phyloP scores from a whole-genome alignment of 2,888 invertebrate genomes.

The Diachrysia chrysitis region DNA sequence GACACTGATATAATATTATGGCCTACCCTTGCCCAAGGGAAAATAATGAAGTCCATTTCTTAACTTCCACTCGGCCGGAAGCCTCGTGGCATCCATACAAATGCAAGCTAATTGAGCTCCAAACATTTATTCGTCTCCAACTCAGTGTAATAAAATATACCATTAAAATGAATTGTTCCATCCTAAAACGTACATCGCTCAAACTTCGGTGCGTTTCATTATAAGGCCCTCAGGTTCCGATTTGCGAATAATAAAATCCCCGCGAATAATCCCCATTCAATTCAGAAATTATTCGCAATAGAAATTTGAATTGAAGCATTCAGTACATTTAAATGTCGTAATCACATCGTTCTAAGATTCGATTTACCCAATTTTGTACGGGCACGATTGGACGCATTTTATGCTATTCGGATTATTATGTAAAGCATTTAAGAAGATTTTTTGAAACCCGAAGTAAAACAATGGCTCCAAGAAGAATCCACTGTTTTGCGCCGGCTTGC shows the following conservation, averaged over 20 bases:
- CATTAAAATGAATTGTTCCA: conserved; percentile 21
- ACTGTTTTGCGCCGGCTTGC: too few relatives aligned
- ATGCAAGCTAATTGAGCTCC: conserved; percentile 4
- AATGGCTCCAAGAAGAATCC: background rate
- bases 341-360: conserved; percentile 67
- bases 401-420: conserved; percentile 53
- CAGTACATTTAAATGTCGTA: conserved; percentile 67
- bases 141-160: conserved; percentile 18
- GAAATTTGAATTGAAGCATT: conserved; percentile 68
- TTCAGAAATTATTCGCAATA: conserved; percentile 69
- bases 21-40: conserved; percentile 4
- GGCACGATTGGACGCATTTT: conserved; percentile 57
- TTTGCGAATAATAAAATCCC: conserved; percentile 69
- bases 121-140: background rate
- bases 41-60: background rate
- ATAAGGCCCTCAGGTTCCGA: conserved; percentile 42
- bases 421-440: conserved; percentile 20
- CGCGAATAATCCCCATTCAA: conserved; percentile 70
- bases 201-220: conserved; percentile 28
- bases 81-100: conserved; percentile 4
- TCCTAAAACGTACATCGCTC: conserved; percentile 36
- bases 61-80: background rate
- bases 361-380: conserved; percentile 66
- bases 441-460: background rate
- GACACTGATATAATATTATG: conserved; percentile 1